These are phyloP conservation scores for Dicyrtomina minuta DNA, from an alignment of 2,888 invertebrate genomes.

Conservation along the genomic window DNA sequence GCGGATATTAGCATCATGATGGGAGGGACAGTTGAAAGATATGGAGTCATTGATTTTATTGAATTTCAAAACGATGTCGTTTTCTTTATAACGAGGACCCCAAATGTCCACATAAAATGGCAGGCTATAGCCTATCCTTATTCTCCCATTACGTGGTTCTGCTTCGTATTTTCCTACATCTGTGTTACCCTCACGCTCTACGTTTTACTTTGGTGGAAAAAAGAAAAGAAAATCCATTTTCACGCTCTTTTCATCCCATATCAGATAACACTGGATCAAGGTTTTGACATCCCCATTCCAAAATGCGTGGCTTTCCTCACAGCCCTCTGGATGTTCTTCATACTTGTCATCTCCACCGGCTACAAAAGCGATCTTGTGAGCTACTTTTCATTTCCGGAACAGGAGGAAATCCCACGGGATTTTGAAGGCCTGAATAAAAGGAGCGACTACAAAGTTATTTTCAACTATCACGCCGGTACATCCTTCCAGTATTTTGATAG, in stretches of 20 bases:
- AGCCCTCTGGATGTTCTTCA: constrained; percentile 12
- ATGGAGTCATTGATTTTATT: not conserved
- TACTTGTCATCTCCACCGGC: constrained; percentile 16
- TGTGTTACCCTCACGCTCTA: not conserved
- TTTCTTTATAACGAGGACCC: constrained; percentile 1
- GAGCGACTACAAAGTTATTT: constrained; percentile 5
- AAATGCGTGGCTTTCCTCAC: not conserved
- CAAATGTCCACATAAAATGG: constrained; percentile 2
- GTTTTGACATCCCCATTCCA: constrained; percentile 15
- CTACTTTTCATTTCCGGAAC: not conserved
- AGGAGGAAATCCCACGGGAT: constrained; percentile 7
- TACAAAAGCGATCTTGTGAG: constrained; percentile 8
- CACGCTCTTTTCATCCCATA: constrained; percentile 8
- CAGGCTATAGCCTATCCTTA: constrained; percentile 17
- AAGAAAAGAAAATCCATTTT: not conserved
- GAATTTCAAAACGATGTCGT: not conserved
- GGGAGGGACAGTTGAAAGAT: not conserved
- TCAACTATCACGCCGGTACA: constrained; percentile 9
- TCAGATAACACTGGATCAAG: constrained; percentile 9
- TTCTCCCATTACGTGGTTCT: constrained; percentile 1
- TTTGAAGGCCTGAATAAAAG: not conserved
- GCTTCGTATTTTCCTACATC: not conserved
- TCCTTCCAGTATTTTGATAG: constrained; percentile 21
- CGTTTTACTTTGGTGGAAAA: not conserved
- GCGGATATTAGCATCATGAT: constrained; percentile 7